These are phyloP conservation scores for Dicrostonyx torquatus DNA, from an alignment of 2,797 vertebrate genomes.

Conservation along the genomic window DNA sequence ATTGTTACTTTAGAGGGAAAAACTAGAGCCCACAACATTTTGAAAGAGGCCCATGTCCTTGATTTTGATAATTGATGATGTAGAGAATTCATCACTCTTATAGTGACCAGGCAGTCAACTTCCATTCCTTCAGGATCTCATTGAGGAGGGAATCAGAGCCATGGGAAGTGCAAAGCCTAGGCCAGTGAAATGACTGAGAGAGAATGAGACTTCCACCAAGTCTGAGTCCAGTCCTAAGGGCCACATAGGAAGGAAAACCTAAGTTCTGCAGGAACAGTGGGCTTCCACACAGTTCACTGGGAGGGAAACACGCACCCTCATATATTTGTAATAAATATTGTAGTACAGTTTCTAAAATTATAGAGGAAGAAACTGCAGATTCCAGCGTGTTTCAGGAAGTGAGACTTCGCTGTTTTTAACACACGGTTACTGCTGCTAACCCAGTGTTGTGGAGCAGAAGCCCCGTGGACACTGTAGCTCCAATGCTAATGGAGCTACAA, in stretches of 20 bases:
- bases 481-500: constrained; percentile 48
- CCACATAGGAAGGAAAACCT: background rate
- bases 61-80: background rate
- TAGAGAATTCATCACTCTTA: background rate
- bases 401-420: background rate
- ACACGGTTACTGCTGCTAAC: constrained; percentile 9
- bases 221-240: background rate
- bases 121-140: background rate
- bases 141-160: background rate
- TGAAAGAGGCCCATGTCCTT: background rate
- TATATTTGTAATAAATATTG: background rate
- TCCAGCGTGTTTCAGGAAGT: constrained; percentile 15
- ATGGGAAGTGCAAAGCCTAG: background rate
- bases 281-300: background rate
- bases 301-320: background rate
- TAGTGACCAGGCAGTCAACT: background rate
- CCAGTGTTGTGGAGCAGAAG: constrained; percentile 6
- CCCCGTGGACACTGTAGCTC: constrained; percentile 28
- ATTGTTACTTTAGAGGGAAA: background rate
- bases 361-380: background rate
- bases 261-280: background rate
- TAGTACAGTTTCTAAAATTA: background rate
- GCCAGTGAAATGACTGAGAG: background rate
- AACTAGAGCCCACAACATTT: background rate
- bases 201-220: background rate